Conservation (phyloP, 2,888 invertebrate genomes). For the Sinohyriopsis cumingii region DNA sequence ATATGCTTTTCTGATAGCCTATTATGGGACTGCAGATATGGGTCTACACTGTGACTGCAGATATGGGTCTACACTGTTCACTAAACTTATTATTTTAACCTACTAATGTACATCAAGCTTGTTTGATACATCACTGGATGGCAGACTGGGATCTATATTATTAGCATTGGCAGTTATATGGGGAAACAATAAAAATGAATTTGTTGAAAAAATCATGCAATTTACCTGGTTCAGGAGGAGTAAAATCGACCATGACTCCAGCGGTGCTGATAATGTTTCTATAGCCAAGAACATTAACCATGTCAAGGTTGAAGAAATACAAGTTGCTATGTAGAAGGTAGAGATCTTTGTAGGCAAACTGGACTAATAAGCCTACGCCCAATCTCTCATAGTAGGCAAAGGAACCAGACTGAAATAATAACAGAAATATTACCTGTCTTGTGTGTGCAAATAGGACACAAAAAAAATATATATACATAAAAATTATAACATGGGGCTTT, state of each 20-base stretch:
- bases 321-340: constrained; percentile 39
- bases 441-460: not conserved
- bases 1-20: no score
- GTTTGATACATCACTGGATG: no score
- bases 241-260: constrained; percentile 44
- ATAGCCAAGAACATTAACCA: constrained; percentile 40
- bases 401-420: constrained; percentile 30
- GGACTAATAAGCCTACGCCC: constrained; percentile 35
- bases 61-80: no score
- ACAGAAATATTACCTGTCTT: not conserved
- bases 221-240: constrained; percentile 42
- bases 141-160: no score
- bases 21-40: no score
- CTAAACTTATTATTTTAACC: no score
- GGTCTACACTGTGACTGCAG: no score
- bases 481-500: no score
- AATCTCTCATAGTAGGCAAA: constrained; percentile 46
- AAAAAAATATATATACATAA: no score
- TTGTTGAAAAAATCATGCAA: not conserved
- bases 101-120: no score
- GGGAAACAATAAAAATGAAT: not conserved
- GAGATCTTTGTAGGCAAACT: constrained; percentile 26
- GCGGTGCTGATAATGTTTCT: constrained; percentile 34
- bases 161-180: no score
- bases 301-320: constrained; percentile 43